phyloP scores from a whole-genome alignment of 2,888 invertebrate genomes.

The Atherix ibis region DNA sequence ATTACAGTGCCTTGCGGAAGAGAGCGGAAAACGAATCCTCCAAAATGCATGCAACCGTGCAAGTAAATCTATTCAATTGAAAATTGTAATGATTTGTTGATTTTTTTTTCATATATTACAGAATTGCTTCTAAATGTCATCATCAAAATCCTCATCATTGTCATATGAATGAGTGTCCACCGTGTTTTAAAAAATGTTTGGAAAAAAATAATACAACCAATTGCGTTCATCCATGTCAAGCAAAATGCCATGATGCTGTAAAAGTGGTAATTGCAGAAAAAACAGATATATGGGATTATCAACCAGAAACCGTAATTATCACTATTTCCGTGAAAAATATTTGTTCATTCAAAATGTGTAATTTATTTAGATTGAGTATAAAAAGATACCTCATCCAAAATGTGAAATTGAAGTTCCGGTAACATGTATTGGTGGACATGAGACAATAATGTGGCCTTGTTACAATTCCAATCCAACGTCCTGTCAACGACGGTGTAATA shows the following conservation, averaged over 20 bases:
- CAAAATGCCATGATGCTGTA: conserved; percentile 61
- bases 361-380: conserved; percentile 31
- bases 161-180: conserved; percentile 71
- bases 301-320: conserved; percentile 34
- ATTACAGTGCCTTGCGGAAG: conserved; percentile 76
- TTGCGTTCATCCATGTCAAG: conserved; percentile 46
- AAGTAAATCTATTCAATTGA: conserved; percentile 33
- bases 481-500: conserved; percentile 66
- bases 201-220: conserved; percentile 28
- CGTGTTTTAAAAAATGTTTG: conserved; percentile 61
- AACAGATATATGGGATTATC: conserved; percentile 50
- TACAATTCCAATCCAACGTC: conserved; percentile 52
- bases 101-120: conserved; percentile 9
- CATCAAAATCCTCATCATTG: conserved; percentile 68
- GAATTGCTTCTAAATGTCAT: conserved; percentile 68
- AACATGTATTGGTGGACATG: conserved; percentile 58
- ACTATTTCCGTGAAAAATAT: conserved; percentile 2
- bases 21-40: conserved; percentile 58
- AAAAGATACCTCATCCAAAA: conserved; percentile 49
- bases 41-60: conserved; percentile 59
- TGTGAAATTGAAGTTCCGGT: conserved; percentile 54
- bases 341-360: background rate
- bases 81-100: conserved; percentile 1
- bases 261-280: conserved; percentile 43
- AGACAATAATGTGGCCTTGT: conserved; percentile 50